Base-by-base conservation (phyloP, 2,797 vertebrate species). In the Oryzias dopingdopingensis region DNA sequence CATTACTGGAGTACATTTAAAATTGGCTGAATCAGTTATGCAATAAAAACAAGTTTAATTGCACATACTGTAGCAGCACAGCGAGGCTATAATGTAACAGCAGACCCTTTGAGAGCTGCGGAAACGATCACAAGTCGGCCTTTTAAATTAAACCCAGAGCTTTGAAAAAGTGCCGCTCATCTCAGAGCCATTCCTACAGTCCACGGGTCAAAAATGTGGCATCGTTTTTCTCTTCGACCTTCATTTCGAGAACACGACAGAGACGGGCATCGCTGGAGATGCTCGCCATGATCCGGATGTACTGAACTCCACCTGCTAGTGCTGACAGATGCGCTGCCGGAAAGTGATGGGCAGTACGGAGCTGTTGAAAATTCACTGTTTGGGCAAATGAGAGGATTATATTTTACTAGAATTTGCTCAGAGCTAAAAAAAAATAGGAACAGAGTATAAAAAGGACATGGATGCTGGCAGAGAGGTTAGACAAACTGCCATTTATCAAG, bases 281-380 rank as follows among this genome's bases (percentile, higher is more conserved):
- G 60, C 72, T 73, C 69, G 74, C 60, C 5, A 56, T 86, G 86
- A 86, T 86, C 78, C 62, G 60, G 87, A 58, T 73, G 62, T 82
- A 53, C 76, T 3, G 58, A 52, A 56, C 73, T 69, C 69, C 77
- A 88, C 86, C 81, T 86, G 86, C 86, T 86, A 76, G 70, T 74
- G 65, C 73, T 59, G 70, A 78, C 69, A 52, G 76, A 79, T 66
- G 52, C 49, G 40, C 59, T 68, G 67, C 59, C 17, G 59, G 78
- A 76, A 83, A 87, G 81, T 72, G 75, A 54, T 53, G 4, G 53
- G 58, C 59, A 17, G 14, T 79, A 84, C 85, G 85, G 74, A 79
- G 53, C 67, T 77, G 86, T 84, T 84, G 82, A 86, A 88, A 85
- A 88, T 89, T 86, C 79, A 82, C 67, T 63, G 68, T 79, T 84